These are phyloP conservation scores for Polylopha cassiicola DNA, from an alignment of 2,888 invertebrate genomes.

Conservation along the genomic window DNA sequence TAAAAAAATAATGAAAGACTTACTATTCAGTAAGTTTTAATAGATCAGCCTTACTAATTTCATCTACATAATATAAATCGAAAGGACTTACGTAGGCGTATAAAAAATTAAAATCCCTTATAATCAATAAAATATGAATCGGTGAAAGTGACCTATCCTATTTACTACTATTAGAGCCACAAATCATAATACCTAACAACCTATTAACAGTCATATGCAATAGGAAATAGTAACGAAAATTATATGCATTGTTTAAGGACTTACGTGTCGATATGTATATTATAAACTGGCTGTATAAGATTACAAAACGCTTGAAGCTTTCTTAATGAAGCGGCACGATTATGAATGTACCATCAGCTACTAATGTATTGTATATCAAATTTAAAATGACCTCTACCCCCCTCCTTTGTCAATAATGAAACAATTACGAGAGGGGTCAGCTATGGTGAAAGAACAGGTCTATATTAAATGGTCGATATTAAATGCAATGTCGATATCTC, in stretches of 20 bases:
- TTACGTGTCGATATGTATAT: slow-evolving; percentile 6
- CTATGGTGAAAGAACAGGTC: slow-evolving; percentile 23
- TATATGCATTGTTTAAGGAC: not conserved
- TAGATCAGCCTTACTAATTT: too few species aligned
- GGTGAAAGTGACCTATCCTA: slow-evolving; percentile 8
- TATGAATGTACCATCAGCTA: slow-evolving; percentile 44
- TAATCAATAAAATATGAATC: slow-evolving; percentile 8
- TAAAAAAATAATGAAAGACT: too few species aligned
- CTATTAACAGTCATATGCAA: not conserved
- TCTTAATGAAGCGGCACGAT: slow-evolving; percentile 48
- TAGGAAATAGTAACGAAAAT: not conserved
- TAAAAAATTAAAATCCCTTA: too few species aligned
- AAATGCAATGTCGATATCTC: slow-evolving; percentile 41
- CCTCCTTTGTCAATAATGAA: not conserved
- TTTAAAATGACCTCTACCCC: slow-evolving; percentile 23
- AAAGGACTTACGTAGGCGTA: too few species aligned
- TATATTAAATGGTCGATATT: slow-evolving; percentile 30
- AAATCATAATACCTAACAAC: too few species aligned
- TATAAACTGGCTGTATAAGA: slow-evolving; percentile 27
- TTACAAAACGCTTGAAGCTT: slow-evolving; percentile 43
- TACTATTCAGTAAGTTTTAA: too few species aligned
- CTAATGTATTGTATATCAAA: slow-evolving; percentile 38
- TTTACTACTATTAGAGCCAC: too few species aligned
- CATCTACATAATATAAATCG: too few species aligned
- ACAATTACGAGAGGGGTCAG: slow-evolving; percentile 7